A percentile compares a stretch with the other conserved stretches of the same genome.
phyloP scores from a whole-genome alignment of 2,797 vertebrate species.

The Silurus aristotelis region DNA sequence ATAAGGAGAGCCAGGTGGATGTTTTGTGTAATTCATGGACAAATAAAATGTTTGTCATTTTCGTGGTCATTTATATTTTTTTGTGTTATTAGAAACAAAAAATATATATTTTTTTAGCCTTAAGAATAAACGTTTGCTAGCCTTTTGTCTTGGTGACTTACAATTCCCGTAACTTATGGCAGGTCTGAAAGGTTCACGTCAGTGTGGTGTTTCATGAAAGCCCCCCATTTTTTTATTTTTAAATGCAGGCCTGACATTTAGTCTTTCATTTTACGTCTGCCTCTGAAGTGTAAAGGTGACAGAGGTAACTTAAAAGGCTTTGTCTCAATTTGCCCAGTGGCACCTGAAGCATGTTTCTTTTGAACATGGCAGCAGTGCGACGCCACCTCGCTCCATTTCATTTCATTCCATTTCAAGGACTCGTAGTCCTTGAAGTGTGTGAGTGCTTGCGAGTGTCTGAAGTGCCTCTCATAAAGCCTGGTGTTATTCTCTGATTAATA shows the following conservation, averaged over 20 bases:
- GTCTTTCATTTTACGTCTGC: constrained; percentile 24
- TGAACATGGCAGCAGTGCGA: constrained; percentile 29
- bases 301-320: constrained; percentile 41
- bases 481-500: background rate
- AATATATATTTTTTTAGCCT: too few relatives aligned
- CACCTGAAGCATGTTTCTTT: constrained; percentile 42
- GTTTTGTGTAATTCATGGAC: too few relatives aligned
- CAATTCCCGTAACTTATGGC: background rate
- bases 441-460: background rate
- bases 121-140: background rate
- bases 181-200: constrained; percentile 15
- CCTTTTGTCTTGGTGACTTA: background rate
- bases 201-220: constrained; percentile 21
- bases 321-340: constrained; percentile 32
- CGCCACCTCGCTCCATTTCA: constrained; percentile 53
- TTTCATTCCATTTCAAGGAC: constrained; percentile 59
- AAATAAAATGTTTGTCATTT: too few relatives aligned
- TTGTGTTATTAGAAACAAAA: too few relatives aligned
- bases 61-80: too few relatives aligned
- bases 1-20: too few relatives aligned
- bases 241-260: constrained; percentile 6
- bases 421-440: constrained; percentile 53
- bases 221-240: background rate
- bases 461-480: background rate
- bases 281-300: constrained; percentile 26